phyloP scores from a whole-genome alignment of 2,113 vertebrate genomes.

The Pantherophis guttatus region DNA sequence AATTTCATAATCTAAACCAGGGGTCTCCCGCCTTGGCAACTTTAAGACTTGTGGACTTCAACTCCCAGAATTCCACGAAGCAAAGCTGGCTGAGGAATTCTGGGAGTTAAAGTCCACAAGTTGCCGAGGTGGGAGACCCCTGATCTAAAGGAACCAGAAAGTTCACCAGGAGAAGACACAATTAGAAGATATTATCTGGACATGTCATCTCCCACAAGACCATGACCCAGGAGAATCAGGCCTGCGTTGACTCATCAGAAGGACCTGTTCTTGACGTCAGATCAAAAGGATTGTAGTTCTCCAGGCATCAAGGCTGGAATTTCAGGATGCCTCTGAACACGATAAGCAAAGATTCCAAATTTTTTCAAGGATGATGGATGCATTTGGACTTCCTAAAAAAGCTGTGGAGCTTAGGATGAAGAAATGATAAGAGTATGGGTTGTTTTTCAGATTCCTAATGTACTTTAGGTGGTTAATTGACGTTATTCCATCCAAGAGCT shows the following conservation, averaged over 20 bases:
- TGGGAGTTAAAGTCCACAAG: too few relatives aligned
- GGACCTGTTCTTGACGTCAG: background rate
- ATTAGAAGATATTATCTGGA: rapidly evolving
- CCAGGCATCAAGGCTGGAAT: background rate
- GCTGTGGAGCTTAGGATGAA: background rate
- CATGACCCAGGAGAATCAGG: background rate
- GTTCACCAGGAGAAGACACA: background rate
- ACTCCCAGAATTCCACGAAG: too few relatives aligned
- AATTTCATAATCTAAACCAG: slow-evolving; percentile 19
- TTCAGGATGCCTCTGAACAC: background rate
- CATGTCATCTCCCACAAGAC: rapidly evolving
- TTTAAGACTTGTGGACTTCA: too few relatives aligned
- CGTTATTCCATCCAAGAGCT: background rate
- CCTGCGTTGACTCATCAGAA: background rate
- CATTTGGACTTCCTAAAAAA: background rate
- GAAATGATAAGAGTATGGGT: background rate
- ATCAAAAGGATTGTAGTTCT: background rate
- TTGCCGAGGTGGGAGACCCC: too few relatives aligned
- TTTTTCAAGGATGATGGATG: background rate
- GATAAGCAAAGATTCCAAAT: background rate
- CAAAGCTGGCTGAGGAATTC: too few relatives aligned
- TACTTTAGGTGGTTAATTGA: background rate
- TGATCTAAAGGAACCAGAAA: background rate
- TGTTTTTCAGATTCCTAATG: background rate
- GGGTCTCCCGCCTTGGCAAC: too few relatives aligned